These are phyloP conservation scores for Drosophila falleni DNA, from an alignment of 2,888 invertebrate species.

Conservation along the genomic window DNA sequence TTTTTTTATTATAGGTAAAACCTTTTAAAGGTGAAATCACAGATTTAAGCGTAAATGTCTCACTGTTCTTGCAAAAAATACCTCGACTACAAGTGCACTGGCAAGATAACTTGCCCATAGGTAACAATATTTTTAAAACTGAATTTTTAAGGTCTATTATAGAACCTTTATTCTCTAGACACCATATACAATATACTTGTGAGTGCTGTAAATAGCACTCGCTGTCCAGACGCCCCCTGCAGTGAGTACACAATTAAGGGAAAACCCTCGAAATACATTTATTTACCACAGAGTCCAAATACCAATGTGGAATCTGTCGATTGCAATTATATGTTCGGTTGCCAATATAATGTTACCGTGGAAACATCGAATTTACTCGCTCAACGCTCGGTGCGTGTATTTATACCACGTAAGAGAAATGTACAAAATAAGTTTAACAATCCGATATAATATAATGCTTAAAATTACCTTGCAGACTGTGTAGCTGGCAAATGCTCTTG, in stretches of 20 bases:
- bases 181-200: slow-evolving; percentile 81
- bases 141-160: background rate
- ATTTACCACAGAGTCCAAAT: slow-evolving; percentile 72
- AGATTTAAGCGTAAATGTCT: slow-evolving; percentile 69
- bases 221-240: slow-evolving; percentile 77
- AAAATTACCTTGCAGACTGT: slow-evolving; percentile 72
- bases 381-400: slow-evolving; percentile 52
- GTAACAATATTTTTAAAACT: slow-evolving; percentile 42
- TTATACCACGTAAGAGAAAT: slow-evolving; percentile 77
- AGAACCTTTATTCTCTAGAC: slow-evolving; percentile 45
- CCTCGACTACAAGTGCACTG: slow-evolving; percentile 79
- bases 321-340: slow-evolving; percentile 82
- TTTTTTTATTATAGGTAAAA: background rate
- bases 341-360: slow-evolving; percentile 81
- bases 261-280: slow-evolving; percentile 52
- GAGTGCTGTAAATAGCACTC: slow-evolving; percentile 72
- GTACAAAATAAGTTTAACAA: background rate
- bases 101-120: slow-evolving; percentile 79
- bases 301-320: slow-evolving; percentile 75
- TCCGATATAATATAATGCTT: background rate
- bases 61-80: slow-evolving; percentile 66
- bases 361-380: slow-evolving; percentile 75
- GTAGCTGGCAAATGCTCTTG: slow-evolving; percentile 79
- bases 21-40: slow-evolving; percentile 35
- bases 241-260: slow-evolving; percentile 74